These are phyloP conservation scores for Drosophila grimshawi DNA, from an alignment of 1,140 invertebrate species.

Conservation along the genomic window DNA sequence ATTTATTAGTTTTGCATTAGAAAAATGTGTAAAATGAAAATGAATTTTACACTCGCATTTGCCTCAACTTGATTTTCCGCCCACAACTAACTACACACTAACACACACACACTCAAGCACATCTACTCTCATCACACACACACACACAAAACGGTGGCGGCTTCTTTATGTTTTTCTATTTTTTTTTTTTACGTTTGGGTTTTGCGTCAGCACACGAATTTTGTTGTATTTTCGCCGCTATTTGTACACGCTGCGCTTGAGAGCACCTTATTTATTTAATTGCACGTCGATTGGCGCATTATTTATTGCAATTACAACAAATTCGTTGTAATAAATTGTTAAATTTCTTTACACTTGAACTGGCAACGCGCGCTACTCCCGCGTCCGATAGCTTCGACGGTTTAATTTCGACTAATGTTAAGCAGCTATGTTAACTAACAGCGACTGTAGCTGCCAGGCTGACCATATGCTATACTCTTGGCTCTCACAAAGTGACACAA, in stretches of 20 bases:
- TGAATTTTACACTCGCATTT: slow-evolving; percentile 20
- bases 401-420: slow-evolving; percentile 44
- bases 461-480: slow-evolving; percentile 3
- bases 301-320: slow-evolving; percentile 43
- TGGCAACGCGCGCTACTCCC: slow-evolving; percentile 32
- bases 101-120: slow-evolving; percentile 34
- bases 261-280: slow-evolving; percentile 36
- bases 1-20: slow-evolving; percentile 13
- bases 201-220: slow-evolving; percentile 46
- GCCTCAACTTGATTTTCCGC: slow-evolving; percentile 40
- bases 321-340: slow-evolving; percentile 49
- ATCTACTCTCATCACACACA: slow-evolving; percentile 36
- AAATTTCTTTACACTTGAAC: slow-evolving; percentile 51
- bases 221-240: slow-evolving; percentile 40
- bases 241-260: slow-evolving; percentile 21
- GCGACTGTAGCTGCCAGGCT: background rate
- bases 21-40: slow-evolving; percentile 24
- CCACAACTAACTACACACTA: slow-evolving; percentile 35
- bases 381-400: slow-evolving; percentile 41
- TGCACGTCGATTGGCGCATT: slow-evolving; percentile 24
- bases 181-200: slow-evolving; percentile 52
- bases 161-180: slow-evolving; percentile 73
- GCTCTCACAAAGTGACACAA: background rate
- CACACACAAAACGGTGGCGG: slow-evolving; percentile 59
- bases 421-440: slow-evolving; percentile 40